Evolutionary conservation across 2,797 vertebrate genomes (phyloP).

Genomic region (Gadopsis marmoratus): DNA sequence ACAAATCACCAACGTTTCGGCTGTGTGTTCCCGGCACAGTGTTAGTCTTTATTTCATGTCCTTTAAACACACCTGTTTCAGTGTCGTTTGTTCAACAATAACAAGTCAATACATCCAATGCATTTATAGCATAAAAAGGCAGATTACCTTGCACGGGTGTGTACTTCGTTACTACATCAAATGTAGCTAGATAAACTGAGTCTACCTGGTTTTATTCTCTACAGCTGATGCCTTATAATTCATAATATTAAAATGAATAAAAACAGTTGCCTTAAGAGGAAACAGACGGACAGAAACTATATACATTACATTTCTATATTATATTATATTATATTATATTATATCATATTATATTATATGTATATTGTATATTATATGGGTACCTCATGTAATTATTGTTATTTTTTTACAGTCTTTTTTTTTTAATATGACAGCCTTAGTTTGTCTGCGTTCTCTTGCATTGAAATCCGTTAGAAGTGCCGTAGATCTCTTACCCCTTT

Average conservation of each 20-base stretch:
- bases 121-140: neutral
- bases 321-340: too few relatives aligned
- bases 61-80: conserved; percentile 1
- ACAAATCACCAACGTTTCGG: neutral
- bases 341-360: too few relatives aligned
- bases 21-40: too few relatives aligned
- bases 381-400: neutral
- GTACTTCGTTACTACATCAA: neutral
- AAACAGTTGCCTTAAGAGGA: neutral
- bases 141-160: neutral
- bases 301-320: too few relatives aligned
- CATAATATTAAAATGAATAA: neutral
- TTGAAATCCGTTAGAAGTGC: neutral
- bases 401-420: neutral
- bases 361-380: too few relatives aligned
- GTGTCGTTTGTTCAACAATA: neutral
- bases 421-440: neutral
- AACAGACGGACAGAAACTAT: neutral
- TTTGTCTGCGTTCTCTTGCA: neutral
- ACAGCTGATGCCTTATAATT: neutral
- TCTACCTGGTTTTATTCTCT: neutral
- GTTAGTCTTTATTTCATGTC: neutral
- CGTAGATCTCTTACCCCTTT: conserved; percentile 50
- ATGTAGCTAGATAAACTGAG: neutral
- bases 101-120: neutral